Evolutionary conservation across 2,888 invertebrate species (phyloP), one percentile per base, ranked within the genome.

Genomic region (Agapostemon virescens): DNA sequence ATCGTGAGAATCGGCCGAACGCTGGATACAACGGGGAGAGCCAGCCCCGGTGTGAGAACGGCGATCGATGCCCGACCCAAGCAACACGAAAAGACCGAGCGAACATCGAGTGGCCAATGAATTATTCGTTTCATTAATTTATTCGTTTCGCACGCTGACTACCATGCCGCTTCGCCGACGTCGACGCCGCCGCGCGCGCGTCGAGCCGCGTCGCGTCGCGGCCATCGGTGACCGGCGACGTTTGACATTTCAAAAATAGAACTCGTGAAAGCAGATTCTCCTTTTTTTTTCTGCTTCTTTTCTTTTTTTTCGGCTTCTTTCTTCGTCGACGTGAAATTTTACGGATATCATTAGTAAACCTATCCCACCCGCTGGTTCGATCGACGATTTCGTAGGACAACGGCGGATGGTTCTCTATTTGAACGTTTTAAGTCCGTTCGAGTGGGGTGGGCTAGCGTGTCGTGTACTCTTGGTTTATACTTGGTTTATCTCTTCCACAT

Each of bases 51-150:
- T 42, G 67, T 63, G 63, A 63, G 67, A 67, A 67, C 67, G 67
- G 17, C 66, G 66, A 66, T 66, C 66, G 66, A 61, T 61, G 58
- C 58, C 26, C 58, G 58, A 61, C 30, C 58, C 30, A 33, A 61
- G 58, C 58, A 33, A 26, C 66, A 52, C 71, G 66, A 77, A 77
- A 66, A 58, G 77, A 76, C 70, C 75, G 69, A 74, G 45, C 74
- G 40, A 61, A 61, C 30, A 61, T 33, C 58, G 58, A 61, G 30
- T 26, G 55, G 30, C 58, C 30, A 61, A 61, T 61, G 58, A 61
- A 61, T 61, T 61, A 61, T 61, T 61, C 58, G 58, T 61, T 61
- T 61, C 58, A 33, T 61, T 61, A 61, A 61, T 61, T 61, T 33
- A 33, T 30, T 30, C 58, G 58, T 26, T 55, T 26, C 55, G 55